Conservation (phyloP, 1,140 invertebrate species). For the Aphis gossypii region DNA sequence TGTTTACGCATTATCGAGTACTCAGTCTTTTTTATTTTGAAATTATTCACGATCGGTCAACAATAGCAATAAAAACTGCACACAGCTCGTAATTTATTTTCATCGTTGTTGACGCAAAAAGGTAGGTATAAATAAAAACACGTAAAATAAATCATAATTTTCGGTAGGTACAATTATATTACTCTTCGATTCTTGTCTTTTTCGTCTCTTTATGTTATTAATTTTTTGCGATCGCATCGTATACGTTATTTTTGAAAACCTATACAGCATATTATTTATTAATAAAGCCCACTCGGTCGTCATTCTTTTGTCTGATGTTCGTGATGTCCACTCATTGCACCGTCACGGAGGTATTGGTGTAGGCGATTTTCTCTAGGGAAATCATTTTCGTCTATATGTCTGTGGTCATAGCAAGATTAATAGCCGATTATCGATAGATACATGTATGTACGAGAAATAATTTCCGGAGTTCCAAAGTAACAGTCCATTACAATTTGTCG, state of each 20-base stretch:
- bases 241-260: neutral
- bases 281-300: neutral
- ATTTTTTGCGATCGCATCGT: neutral
- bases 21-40: neutral
- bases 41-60: neutral
- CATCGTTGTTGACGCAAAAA: neutral
- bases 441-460: neutral
- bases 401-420: neutral
- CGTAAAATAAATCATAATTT: neutral
- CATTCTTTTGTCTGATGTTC: neutral
- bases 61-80: neutral
- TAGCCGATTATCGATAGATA: neutral
- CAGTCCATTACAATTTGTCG: neutral
- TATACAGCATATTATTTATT: neutral
- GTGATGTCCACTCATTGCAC: neutral
- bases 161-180: neutral
- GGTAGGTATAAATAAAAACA: neutral
- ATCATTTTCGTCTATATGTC: neutral
- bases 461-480: neutral
- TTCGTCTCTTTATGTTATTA: neutral
- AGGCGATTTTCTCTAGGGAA: conserved; percentile 23
- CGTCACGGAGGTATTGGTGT: neutral
- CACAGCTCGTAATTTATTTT: neutral
- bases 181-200: neutral
- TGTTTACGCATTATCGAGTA: neutral